phyloP scores from a whole-genome alignment of 2,797 vertebrate species.

The Decapterus maruadsi region DNA sequence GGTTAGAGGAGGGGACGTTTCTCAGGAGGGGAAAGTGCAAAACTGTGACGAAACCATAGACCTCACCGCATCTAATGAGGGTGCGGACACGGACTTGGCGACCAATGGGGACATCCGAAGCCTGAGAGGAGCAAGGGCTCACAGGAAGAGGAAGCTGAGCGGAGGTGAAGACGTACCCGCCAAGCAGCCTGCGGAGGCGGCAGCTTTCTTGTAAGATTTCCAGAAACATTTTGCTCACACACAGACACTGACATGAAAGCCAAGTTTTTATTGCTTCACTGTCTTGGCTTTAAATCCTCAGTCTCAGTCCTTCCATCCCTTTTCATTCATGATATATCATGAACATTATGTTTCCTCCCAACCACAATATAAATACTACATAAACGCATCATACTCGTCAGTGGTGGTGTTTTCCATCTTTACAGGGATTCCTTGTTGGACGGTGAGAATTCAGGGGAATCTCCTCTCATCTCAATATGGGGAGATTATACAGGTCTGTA shows the following conservation, averaged over 20 bases:
- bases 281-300: too few species aligned
- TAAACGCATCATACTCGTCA: not conserved
- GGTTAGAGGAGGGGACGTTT: conserved; percentile 18
- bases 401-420: conserved; percentile 8
- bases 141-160: conserved; percentile 80
- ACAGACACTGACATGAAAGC: not conserved
- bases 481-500: conserved; percentile 85
- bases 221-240: not conserved
- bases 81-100: conserved; percentile 20
- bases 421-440: conserved; percentile 74
- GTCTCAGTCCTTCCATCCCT: not conserved
- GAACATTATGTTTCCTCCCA: not conserved
- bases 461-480: conserved; percentile 84
- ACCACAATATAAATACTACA: not conserved
- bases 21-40: conserved; percentile 59
- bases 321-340: not conserved
- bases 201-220: conserved; percentile 69
- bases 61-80: conserved; percentile 59
- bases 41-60: conserved; percentile 64
- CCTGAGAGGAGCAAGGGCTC: conserved; percentile 39
- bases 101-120: conserved; percentile 59
- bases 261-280: not conserved
- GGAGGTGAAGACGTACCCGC: conserved; percentile 64
- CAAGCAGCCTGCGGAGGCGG: conserved; percentile 58
- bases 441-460: conserved; percentile 77